phyloP scores from a whole-genome alignment of 2,113 vertebrate genomes.

The Tyrannus savana region DNA sequence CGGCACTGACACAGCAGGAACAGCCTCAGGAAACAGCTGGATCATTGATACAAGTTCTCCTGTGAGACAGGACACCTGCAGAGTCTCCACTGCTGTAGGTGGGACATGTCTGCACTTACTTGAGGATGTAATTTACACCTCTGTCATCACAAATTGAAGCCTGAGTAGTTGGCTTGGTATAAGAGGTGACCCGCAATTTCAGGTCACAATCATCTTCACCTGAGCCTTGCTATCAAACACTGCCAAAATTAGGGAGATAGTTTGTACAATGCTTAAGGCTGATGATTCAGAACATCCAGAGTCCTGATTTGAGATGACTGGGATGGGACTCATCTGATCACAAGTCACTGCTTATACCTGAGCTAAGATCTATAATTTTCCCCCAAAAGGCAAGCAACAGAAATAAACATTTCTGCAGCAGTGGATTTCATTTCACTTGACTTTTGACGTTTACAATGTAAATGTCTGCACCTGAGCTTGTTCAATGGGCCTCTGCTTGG shows the following conservation, averaged over 20 bases:
- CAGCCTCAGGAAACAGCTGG: background rate
- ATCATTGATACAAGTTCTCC: background rate
- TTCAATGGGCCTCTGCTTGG: background rate
- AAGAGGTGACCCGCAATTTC: background rate
- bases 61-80: accelerated
- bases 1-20: background rate
- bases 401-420: background rate
- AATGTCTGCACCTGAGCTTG: background rate
- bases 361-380: background rate
- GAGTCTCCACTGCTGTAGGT: background rate
- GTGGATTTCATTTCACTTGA: background rate
- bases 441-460: slow-evolving; percentile 21
- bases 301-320: background rate
- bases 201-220: background rate
- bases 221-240: background rate
- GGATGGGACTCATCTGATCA: background rate
- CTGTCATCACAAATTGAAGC: background rate
- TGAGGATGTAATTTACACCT: background rate
- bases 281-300: background rate
- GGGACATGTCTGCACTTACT: background rate
- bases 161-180: background rate
- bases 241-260: background rate
- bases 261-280: background rate
- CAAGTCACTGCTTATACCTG: background rate
- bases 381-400: background rate